Base-by-base conservation (phyloP, 2,113 vertebrate species). In the Piprites chloris region DNA sequence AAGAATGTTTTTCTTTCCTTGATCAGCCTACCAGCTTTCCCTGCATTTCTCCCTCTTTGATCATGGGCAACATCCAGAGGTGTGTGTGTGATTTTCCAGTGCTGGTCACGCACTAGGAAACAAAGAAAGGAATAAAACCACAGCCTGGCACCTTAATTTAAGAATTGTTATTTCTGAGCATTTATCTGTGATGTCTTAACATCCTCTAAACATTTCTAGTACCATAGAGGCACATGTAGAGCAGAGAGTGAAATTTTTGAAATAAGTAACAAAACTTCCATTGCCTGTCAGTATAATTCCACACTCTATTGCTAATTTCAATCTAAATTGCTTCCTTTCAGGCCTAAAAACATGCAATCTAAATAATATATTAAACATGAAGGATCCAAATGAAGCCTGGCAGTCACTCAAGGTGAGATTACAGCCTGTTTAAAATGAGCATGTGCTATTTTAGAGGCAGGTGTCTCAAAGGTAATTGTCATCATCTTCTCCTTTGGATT, bases 321-420 rank as follows among this genome's bases (percentile, higher is more conserved):
- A 53, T 90, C 81, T 82, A 94, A 97, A 97, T 97, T 94, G 91
- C 95, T 94, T 97, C 82, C 81, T 96, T 96, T 95, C 90, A 96
- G 87, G 59, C 78, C 89, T 91, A 96, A 95, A 93, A 46, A 55
- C 58, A 27, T 94, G 94, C 84, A 89, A 91, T 95, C 95, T 97
- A 96, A 97, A 97, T 97, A 97, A 97, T 95, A 97, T 95, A 97
- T 97, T 96, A 96, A 95, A 96, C 89, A 55, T 96, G 96, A 96
- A 96, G 50, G 94, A 77, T 97, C 93, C 94, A 94, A 97, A 96
- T 96, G 96, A 97, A 93, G 82, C 69, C 87, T 97, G 93, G 92
- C 92, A 96, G 96, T 93, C 92, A 94, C 85, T 97, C 87, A 93
- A 94, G 85, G 89, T 97, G 96, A 96, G 96, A 96, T 96, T 96